These are phyloP conservation scores for Scaptomyza parva DNA, from an alignment of 2,888 invertebrate species.

Conservation along the genomic window DNA sequence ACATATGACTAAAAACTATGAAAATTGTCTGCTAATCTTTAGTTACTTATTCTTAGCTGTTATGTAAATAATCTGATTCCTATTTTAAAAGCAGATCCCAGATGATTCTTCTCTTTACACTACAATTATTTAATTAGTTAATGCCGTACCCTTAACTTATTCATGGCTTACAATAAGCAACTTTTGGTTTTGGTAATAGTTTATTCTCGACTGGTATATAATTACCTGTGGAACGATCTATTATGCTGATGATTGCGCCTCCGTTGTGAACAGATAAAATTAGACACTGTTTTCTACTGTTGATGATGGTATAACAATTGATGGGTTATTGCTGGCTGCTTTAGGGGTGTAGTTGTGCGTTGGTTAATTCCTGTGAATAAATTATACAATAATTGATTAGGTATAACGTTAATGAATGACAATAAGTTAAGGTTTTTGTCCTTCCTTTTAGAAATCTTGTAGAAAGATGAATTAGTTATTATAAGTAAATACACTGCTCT, in stretches of 20 bases:
- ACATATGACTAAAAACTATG: not conserved
- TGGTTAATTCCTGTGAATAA: constrained; percentile 74
- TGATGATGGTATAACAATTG: constrained; percentile 3
- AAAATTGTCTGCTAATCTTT: not conserved
- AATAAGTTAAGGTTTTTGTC: not conserved
- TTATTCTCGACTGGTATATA: not conserved
- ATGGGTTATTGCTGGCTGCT: constrained; percentile 29
- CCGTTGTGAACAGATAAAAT: not conserved
- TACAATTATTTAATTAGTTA: no score
- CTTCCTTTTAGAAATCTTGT: no score
- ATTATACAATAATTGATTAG: constrained; percentile 1
- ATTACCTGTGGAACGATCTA: constrained; percentile 29
- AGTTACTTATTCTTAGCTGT: no score
- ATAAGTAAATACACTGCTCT: no score
- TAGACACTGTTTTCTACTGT: constrained; percentile 1
- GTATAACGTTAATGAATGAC: not conserved
- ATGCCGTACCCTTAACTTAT: no score
- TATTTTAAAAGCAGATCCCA: no score
- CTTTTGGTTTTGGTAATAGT: not conserved
- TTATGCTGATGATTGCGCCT: not conserved
- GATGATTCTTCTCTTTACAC: no score
- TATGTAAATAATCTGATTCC: no score
- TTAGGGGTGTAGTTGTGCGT: constrained; percentile 67
- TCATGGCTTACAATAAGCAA: constrained; percentile 9
- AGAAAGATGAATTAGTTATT: no score